Evolutionary conservation across 2,797 vertebrate species (phyloP), one percentile per base, ranked within the genome.

Genomic region (Dendrocincla fuliginosa): DNA sequence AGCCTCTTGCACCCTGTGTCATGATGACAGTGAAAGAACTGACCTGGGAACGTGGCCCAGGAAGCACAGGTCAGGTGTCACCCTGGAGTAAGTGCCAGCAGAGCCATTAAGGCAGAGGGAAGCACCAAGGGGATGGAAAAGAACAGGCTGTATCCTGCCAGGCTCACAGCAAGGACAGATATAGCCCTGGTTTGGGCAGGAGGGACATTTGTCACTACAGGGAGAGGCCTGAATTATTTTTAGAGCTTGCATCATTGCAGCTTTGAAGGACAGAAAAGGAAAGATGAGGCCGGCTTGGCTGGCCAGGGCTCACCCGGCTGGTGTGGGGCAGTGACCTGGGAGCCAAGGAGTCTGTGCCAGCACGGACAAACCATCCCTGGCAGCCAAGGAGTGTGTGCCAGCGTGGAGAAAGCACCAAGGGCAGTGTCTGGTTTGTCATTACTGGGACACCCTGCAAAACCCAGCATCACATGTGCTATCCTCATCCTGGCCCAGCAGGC

Each of bases 241-340:
- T 95, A 91, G 93, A 52, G 82, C 27, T 89, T 87, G 67, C 39
- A 52, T 84, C 91, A 61, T 30, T 65, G 75, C 89, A 74, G 84
- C 90, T 87, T 77, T 63, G 55, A 55, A 91, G 83, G 84, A 35
- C 84, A 77, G 64, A 25, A 53, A 57, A 63, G 63, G 77, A 77
- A 59, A 64, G 82, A 42, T 28, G 57, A 87, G 30, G 67, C 28
- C 57, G 15, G 42, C 50, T 57, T 5, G 52, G 15, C 20, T 32
- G 52, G 39, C 1, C 27, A 42, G 68, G 42, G 18, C 76, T 90
- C 13, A n/a, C 35, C 42, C 1, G 0, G 11, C 56, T n/a, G 12
- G 25, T 2, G 2, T 5, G 24, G 39, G 30, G 27, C n/a, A 1
- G 37, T 9, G 28, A 41, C 23, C 6, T 11, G 9, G n/a, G 44